Base-by-base conservation (phyloP, 2,113 vertebrate genomes). In the Sylvilagus bachmani region DNA sequence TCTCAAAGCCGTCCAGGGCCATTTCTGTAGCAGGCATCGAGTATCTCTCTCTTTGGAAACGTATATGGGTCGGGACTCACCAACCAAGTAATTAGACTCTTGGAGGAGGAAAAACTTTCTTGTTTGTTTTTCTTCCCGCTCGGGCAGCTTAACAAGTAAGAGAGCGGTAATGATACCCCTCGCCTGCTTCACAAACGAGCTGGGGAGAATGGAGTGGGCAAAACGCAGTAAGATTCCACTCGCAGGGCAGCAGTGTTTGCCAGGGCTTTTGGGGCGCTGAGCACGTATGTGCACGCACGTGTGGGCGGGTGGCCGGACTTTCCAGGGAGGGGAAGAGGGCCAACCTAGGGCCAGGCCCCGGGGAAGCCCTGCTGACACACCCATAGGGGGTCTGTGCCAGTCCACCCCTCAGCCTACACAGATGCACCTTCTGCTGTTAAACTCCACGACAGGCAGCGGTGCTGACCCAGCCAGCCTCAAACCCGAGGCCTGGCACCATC, bases 21-120 rank as follows among this genome's bases (percentile, higher is more conserved):
- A 10, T 33, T 38, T 64, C 79, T 84, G 36, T 13, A 2, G 58
- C 55, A 11, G 53, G 89, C 67, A 90, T 92, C 33, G 0, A 53
- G 93, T 93, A 49, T 94, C 95, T 86, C 49, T 77, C 83, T 87
- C 74, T 79, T 77, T 38, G 75, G 88, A 96, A 93, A 93, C 11
- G 73, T 69, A 91, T 95, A 92, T n/a, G 58, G 89, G 90, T 61
- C 14, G 0, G 38, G 70, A 82, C 95, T 94, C 86, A 95, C 85
- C 79, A 95, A 91, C 51, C 79, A 73, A 94, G 94, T 93, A 97
- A 96, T 94, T 75, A 93, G 96, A 97, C 92, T 86, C 95, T 22
- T 2, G 16, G 64, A 94, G 71, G 44, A 93, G 93, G 88, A 95
- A 96, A 95, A 91, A 92, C 90, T 88, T 93, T 84, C 74, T 90